A percentile compares a stretch with the other conserved stretches of the same genome.
phyloP scores from a whole-genome alignment of 1,140 invertebrate genomes.

The Babylonia areolata region DNA sequence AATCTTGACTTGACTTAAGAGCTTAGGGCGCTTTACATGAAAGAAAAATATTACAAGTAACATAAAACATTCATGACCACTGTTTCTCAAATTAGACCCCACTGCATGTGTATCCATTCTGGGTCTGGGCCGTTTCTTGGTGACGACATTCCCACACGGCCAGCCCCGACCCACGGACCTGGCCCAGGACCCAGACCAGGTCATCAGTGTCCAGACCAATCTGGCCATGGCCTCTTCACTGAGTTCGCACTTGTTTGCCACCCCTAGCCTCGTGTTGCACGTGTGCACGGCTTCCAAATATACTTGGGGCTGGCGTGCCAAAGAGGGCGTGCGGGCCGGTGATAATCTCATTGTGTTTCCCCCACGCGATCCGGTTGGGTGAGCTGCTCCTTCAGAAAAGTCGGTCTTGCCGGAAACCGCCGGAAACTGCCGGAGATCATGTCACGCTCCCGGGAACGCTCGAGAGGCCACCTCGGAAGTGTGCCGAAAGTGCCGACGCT shows the following conservation, averaged over 20 bases:
- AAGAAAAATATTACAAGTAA: no score
- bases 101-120: no score
- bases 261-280: neutral
- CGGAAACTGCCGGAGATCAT: constrained; percentile 5
- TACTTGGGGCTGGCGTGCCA: no score
- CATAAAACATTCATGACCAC: no score
- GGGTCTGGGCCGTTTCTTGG: neutral
- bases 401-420: neutral
- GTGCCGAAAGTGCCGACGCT: neutral
- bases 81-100: no score
- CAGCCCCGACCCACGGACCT: neutral
- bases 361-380: constrained; percentile 13
- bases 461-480: constrained; percentile 14
- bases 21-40: no score
- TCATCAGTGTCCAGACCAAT: neutral
- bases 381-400: neutral
- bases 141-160: neutral
- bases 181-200: neutral
- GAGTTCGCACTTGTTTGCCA: neutral
- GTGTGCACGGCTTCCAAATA: no score
- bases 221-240: neutral
- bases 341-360: constrained; percentile 29
- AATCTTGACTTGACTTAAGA: no score
- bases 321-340: neutral
- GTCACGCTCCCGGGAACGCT: constrained; percentile 12